Base-by-base conservation (phyloP, 2,113 vertebrate genomes). In the Ranitomeya variabilis region DNA sequence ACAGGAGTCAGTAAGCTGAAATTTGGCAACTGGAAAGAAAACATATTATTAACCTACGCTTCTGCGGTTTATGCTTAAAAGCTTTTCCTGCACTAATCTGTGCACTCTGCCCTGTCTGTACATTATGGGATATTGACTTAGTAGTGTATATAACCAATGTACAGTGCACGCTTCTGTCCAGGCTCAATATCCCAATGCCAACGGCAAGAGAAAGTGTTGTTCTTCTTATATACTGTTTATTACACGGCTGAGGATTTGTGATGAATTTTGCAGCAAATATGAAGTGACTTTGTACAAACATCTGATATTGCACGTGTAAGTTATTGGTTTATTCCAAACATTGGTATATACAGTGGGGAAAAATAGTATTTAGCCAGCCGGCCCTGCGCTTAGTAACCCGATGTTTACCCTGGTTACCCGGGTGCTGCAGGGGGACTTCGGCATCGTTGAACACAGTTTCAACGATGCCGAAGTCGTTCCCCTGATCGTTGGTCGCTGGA, bases 1-100 rank as follows among this genome's bases (percentile, higher is more conserved):
- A 86, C 69, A 59, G 52, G 12, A 60, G 18, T 78, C 69, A n/a
- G 54, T 18, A 86, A 69, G 4, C n/a, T 85, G 51, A 23, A 85
- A 31, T 86, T 78, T 86, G 73, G 37, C 73, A 64, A 62, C 19
- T 26, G 45, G 11, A 31, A 52, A 78, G 18, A 78, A 59, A 85
- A 60, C 23, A 45, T 85, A 37, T 76, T 59, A 76, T 7, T 55
- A 71, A 60, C 69, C 26, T 31, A 45, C 15, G 19, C 55, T 37
- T 23, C 57, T 81, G 21, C 4, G 57, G 57, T 26, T 31, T 26
- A 45, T 60, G 23, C 37, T 31, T 81, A 62, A 81, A 31, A 62
- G 55, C 78, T 59, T 80, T 55, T 80, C 19, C 77, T 26, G 77
- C 18, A 52, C 16, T 52, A n/a, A 79, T 11, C 52, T 8, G 23